Percentiles rank a stretch among this genome's conserved stretches.
Conservation (phyloP, 2,113 vertebrate species). For the Dolichallabes microphthalmus region DNA sequence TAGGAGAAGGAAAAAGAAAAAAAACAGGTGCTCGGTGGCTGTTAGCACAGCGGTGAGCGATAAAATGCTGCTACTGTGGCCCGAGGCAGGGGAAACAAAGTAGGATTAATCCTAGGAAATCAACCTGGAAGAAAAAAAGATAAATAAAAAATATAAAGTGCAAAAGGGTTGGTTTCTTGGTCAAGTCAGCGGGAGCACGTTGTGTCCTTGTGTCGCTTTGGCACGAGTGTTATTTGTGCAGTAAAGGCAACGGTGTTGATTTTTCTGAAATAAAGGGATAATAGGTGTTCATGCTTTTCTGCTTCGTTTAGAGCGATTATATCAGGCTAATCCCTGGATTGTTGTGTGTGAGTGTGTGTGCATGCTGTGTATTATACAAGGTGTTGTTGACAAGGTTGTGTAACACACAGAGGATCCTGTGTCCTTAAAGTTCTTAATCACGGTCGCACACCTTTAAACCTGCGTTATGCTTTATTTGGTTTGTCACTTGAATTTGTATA, state of each 20-base stretch:
- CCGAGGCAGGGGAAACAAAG: constrained; percentile 57
- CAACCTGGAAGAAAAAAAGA: constrained; percentile 3
- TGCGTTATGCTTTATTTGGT: background rate
- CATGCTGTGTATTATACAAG: background rate
- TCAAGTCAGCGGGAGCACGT: background rate
- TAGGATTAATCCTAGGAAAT: constrained; percentile 18
- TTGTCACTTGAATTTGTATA: background rate
- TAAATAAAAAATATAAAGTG: background rate
- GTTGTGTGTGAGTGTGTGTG: background rate
- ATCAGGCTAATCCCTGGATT: background rate
- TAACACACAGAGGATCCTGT: background rate
- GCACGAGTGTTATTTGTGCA: background rate
- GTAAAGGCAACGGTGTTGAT: background rate
- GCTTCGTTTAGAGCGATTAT: background rate
- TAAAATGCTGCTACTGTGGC: constrained; percentile 59
- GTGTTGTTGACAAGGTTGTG: background rate
- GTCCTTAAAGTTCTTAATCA: background rate
- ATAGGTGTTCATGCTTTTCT: background rate
- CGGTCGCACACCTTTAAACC: background rate
- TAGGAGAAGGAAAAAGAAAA: constrained; percentile 29
- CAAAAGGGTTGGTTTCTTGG: background rate
- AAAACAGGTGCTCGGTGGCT: constrained; percentile 59
- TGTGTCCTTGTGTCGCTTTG: background rate
- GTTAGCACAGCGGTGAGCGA: constrained; percentile 59
- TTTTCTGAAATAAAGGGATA: background rate